A percentile compares a stretch with the other conserved stretches of the same genome.
Evolutionary conservation across 2,797 vertebrate species (phyloP).

Genomic region (Enoplosus armatus): DNA sequence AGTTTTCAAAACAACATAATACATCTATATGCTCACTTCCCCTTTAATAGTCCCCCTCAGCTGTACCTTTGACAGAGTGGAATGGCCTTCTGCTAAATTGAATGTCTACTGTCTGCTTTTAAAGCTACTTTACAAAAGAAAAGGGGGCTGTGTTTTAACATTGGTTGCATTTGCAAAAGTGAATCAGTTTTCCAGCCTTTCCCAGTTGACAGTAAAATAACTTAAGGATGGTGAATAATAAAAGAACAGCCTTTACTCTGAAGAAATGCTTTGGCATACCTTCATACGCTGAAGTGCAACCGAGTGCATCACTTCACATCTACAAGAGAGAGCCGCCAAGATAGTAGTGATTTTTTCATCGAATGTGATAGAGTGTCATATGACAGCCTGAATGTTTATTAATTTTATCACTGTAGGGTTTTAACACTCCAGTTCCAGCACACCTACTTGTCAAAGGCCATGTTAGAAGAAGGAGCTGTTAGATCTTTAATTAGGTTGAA

Average conservation of each 20-base stretch:
- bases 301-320: conserved; percentile 13
- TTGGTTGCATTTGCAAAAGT: conserved; percentile 12
- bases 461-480: neutral
- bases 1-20: conserved; percentile 32
- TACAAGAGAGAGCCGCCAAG: neutral
- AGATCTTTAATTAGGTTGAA: neutral
- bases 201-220: conserved; percentile 12
- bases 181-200: conserved; percentile 21
- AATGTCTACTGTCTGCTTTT: conserved; percentile 34
- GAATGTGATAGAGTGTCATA: neutral
- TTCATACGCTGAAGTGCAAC: conserved; percentile 24
- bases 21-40: neutral
- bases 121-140: conserved; percentile 40
- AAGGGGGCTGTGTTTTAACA: conserved; percentile 8
- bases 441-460: conserved; percentile 1
- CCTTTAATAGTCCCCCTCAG: conserved; percentile 31
- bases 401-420: neutral
- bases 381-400: neutral
- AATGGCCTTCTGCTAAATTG: conserved; percentile 28
- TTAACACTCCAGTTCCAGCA: neutral
- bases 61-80: conserved; percentile 26
- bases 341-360: neutral
- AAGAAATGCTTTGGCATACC: conserved; percentile 28
- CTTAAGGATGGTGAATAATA: conserved; percentile 30
- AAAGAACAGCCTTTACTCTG: conserved; percentile 27